Evolutionary conservation across 2,888 invertebrate genomes (phyloP).

Genomic region (Drosophila ezoana): DNA sequence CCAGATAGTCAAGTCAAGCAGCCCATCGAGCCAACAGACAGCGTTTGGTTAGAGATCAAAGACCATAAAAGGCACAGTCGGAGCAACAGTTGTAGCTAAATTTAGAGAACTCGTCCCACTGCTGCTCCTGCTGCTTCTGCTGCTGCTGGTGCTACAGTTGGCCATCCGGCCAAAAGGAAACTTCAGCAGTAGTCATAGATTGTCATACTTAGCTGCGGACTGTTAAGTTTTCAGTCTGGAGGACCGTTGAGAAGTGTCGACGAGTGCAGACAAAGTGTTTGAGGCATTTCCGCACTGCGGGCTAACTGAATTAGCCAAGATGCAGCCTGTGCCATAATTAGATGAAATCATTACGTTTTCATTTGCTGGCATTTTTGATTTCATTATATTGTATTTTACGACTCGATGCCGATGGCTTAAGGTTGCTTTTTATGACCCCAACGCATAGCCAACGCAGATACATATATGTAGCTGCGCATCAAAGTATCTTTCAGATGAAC

Average conservation of each 20-base stretch:
- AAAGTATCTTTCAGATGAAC: slow-evolving; percentile 28
- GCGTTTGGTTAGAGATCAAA: slow-evolving; percentile 65
- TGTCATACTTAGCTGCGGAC: slow-evolving; percentile 67
- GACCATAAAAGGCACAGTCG: slow-evolving; percentile 69
- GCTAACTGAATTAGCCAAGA: slow-evolving; percentile 67
- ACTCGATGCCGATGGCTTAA: slow-evolving; percentile 27
- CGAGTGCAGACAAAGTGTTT: slow-evolving; percentile 41
- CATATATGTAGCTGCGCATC: slow-evolving; percentile 24
- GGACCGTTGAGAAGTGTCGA: slow-evolving; percentile 44
- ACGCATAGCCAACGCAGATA: background rate
- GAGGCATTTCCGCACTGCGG: slow-evolving; percentile 73
- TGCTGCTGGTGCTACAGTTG: slow-evolving; percentile 2
- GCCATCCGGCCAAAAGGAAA: slow-evolving; percentile 13
- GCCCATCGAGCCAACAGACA: slow-evolving; percentile 17
- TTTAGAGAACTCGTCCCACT: slow-evolving; percentile 63
- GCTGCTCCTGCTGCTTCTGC: slow-evolving; percentile 7
- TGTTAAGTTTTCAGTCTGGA: slow-evolving; percentile 31
- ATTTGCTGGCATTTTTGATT: slow-evolving; percentile 68
- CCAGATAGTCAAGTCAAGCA: slow-evolving; percentile 19
- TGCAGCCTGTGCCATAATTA: slow-evolving; percentile 64
- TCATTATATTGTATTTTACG: slow-evolving; percentile 70
- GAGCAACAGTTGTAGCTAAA: slow-evolving; percentile 68
- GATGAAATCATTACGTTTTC: slow-evolving; percentile 74
- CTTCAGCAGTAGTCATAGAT: slow-evolving; percentile 66
- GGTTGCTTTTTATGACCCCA: slow-evolving; percentile 47